Evolutionary conservation across 2,113 vertebrate genomes (phyloP), one percentile per base, ranked within the genome.

Genomic region (Galemys pyrenaicus): DNA sequence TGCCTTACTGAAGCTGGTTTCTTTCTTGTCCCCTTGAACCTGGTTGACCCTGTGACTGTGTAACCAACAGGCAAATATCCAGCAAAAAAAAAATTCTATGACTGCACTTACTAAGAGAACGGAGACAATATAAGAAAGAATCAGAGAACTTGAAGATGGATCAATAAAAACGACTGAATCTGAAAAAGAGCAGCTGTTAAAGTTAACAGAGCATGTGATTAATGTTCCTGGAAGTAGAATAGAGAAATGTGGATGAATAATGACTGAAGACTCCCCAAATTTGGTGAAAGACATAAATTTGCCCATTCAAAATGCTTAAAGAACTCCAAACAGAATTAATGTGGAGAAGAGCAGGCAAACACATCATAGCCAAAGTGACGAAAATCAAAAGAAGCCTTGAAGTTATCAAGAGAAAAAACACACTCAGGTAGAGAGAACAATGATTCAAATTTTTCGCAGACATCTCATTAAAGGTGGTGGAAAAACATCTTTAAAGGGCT

Each of bases 351-450:
- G 2, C 46, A 83, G 12, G 20, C 22, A 6, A 81, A 44, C 5
- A 44, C 26, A 35, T 13, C 62, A 64, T 0, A 44, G 49, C 54
- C 54, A 82, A 65, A 22, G 37, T 22, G 11, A 58, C 26, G 62
- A 87, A 90, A 75, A 41, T 87, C 39, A 73, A 37, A 54, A 92
- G 12, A 87, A 79, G 74, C 78, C 44, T 67, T 86, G 39, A 90
- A 77, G 70, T 26, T 51, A 87, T 32, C 22, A 65, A 78, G 54
- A 65, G 56, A 65, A 73, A 86, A 89, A 70, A 32, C 32, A 35
- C 6, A 62, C 19, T 17, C 81, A n/a, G 20, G 46, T 2, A 51
- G 15, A 73, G 60, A 41, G 41, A 20, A 41, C 2, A 16, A 60
- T 9, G 10, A 35, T 65, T 37, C 35, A 68, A 56, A 77, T 9